A percentile compares a stretch with the other conserved stretches of the same genome.
Evolutionary conservation across 2,113 vertebrate species (phyloP).

Genomic region (Rhineura floridana): DNA sequence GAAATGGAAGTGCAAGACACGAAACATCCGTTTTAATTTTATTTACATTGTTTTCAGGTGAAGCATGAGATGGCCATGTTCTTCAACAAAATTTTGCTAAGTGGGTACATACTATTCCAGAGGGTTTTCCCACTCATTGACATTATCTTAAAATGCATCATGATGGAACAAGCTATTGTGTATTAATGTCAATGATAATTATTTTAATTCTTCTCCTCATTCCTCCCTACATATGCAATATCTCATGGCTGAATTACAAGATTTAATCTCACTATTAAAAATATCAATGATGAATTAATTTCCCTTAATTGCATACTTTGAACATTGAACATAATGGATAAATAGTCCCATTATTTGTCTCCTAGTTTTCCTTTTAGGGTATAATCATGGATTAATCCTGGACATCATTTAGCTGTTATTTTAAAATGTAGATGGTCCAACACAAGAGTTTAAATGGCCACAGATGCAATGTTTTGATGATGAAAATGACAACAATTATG

Average conservation of each 20-base stretch:
- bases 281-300: conserved; percentile 22
- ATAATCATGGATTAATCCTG: conserved; percentile 20
- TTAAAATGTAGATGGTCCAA: background rate
- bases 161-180: background rate
- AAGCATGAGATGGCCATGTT: background rate
- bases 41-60: background rate
- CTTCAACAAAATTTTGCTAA: conserved; percentile 11
- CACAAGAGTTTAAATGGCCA: accelerated
- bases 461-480: background rate
- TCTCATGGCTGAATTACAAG: conserved; percentile 13
- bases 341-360: background rate
- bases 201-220: background rate
- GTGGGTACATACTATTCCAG: background rate
- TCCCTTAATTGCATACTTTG: conserved; percentile 14
- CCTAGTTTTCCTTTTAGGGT: background rate
- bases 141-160: background rate
- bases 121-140: background rate
- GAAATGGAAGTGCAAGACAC: background rate
- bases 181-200: conserved; percentile 4
- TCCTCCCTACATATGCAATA: conserved; percentile 5
- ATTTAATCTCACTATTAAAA: conserved; percentile 1
- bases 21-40: background rate
- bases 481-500: background rate
- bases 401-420: background rate
- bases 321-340: background rate